A percentile compares a stretch with the other conserved stretches of the same genome.
Conservation (phyloP, 2,113 vertebrate species). For the Pterocles gutturalis region DNA sequence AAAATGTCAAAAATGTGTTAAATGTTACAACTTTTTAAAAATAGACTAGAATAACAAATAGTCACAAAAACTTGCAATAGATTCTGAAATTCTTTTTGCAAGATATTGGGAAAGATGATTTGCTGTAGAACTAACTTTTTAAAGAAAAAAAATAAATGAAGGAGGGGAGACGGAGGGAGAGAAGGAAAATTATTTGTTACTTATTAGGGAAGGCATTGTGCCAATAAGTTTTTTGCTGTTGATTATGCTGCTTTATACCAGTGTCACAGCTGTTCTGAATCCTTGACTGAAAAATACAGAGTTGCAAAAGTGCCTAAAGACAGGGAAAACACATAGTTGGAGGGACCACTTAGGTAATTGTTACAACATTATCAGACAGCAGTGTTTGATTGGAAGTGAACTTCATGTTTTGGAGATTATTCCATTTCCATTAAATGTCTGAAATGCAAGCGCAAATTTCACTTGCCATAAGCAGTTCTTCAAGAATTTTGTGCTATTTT, state of each 20-base stretch:
- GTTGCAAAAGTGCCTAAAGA: neutral
- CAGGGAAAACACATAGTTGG: neutral
- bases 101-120: neutral
- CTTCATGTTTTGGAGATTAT: neutral
- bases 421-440: accelerated
- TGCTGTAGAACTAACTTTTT: neutral
- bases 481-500: neutral
- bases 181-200: neutral
- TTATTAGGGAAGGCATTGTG: neutral
- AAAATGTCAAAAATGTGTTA: slow-evolving; percentile 2
- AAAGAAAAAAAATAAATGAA: neutral
- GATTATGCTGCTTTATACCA: neutral
- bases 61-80: neutral
- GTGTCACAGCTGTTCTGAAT: neutral
- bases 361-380: no score
- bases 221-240: neutral
- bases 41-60: neutral
- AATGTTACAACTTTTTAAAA: neutral
- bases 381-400: neutral
- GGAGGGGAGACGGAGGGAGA: accelerated
- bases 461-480: neutral
- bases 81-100: neutral
- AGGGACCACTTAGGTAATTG: neutral
- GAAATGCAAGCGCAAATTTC: neutral
- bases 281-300: neutral